Percentiles rank a stretch among this genome's conserved stretches.
Evolutionary conservation across 2,113 vertebrate genomes (phyloP).

Genomic region (Nestor notabilis): DNA sequence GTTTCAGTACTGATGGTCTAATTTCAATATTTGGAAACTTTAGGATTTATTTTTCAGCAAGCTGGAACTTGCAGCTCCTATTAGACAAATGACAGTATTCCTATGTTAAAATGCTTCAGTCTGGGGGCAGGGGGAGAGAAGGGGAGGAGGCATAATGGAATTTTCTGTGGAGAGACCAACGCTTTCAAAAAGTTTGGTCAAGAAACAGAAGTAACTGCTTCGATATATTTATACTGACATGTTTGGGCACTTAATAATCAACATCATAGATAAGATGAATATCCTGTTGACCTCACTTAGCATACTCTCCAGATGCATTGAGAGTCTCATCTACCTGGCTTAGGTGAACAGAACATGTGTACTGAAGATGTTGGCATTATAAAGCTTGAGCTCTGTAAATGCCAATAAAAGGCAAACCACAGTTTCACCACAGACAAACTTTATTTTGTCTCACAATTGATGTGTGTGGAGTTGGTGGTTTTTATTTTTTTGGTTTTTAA

Average conservation of each 20-base stretch:
- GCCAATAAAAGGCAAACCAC: not conserved
- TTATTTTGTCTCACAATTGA: not conserved
- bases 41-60: not conserved
- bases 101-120: not conserved
- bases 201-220: not conserved
- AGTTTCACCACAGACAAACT: not conserved
- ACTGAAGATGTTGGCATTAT: not conserved
- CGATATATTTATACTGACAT: not conserved
- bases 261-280: not conserved
- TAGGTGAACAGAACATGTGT: not conserved
- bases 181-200: not conserved
- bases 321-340: not conserved
- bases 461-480: not conserved
- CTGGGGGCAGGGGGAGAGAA: fast-evolving
- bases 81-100: not conserved
- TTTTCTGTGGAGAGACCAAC: not conserved
- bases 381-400: not conserved
- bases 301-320: fast-evolving
- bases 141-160: not conserved
- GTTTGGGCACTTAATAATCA: not conserved
- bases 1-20: not conserved
- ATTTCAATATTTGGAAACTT: not conserved
- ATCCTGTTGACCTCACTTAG: not conserved
- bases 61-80: not conserved
- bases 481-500: not conserved